These are phyloP conservation scores for Lasioglossum malachurum DNA, from an alignment of 2,888 invertebrate genomes.

Conservation along the genomic window DNA sequence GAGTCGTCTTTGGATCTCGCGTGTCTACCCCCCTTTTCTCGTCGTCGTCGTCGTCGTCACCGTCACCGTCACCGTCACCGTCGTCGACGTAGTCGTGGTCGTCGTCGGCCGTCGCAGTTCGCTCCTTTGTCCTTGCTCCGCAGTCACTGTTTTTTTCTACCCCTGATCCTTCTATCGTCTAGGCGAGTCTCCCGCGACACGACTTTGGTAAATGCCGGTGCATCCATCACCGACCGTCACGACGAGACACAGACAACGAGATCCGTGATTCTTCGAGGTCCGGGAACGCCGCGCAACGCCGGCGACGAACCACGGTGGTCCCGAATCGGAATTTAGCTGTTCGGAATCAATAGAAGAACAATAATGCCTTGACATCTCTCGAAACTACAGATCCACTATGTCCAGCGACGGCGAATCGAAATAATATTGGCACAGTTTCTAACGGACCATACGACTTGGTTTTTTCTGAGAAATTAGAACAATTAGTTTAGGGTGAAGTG, in stretches of 20 bases:
- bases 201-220: conserved; percentile 68
- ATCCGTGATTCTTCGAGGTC: neutral
- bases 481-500: too few species aligned
- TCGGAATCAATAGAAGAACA: neutral
- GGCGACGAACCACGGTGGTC: neutral
- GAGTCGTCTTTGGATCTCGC: conserved; percentile 43
- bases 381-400: neutral
- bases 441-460: too few species aligned
- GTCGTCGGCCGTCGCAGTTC: conserved; percentile 3
- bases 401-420: too few species aligned
- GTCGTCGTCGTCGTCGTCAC: too few species aligned
- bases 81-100: neutral
- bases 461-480: too few species aligned
- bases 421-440: too few species aligned
- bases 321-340: neutral
- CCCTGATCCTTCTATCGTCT: conserved; percentile 60
- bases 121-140: conserved; percentile 46
- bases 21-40: conserved; percentile 2
- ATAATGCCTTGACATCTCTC: neutral
- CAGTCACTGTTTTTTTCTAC: conserved; percentile 37
- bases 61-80: neutral
- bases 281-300: neutral
- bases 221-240: conserved; percentile 68
- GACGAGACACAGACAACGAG: neutral
- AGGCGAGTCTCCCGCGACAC: conserved; percentile 49